Evolutionary conservation across 2,797 vertebrate genomes (phyloP), one percentile per base, ranked within the genome.

Genomic region (Yasuhikotakia modesta): DNA sequence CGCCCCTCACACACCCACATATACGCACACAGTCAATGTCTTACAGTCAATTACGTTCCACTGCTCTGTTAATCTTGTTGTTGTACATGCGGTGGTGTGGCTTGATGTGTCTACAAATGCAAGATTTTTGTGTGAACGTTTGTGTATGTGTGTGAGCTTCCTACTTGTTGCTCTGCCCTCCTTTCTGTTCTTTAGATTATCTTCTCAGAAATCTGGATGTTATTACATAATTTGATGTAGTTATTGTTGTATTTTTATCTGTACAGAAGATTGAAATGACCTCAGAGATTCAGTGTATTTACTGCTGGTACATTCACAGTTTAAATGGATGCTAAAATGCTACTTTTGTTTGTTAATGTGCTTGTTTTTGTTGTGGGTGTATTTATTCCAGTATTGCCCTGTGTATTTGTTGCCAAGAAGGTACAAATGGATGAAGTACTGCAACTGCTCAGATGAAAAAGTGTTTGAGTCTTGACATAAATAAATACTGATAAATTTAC

Each of bases 11-110:
- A 58, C 39, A 35, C 32, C 32, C 32, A 27, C n/a, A 11, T 24
- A 21, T 52, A 73, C 66, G 57, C 60, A 24, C 39, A 21, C 14
- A 46, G 46, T 52, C 35, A 21, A 48, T 45, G 50, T 52, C 65
- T 70, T n/a, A n/a, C n/a, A n/a, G n/a, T n/a, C n/a, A n/a, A 80
- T 88, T 87, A 91, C 92, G 92, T 94, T 94, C 91, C 91, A 85
- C 73, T 75, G 82, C 85, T 83, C 78, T 90, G 75, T 82, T 81
- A 82, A 43, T 64, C 52, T 48, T 85, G 58, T 72, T 78, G 78
- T 78, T 68, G 79, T 35, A 76, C 35, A 84, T 84, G 67, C 60
- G 46, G 1, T 78, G 68, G 64, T 64, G 35, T 17, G n/a, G n/a
- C 19, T 78, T 24, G 14, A 22, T n/a, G 35, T 46, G 22, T 21